Base-by-base conservation (phyloP, 1,140 invertebrate species). In the Anagrus nilaparvatae region DNA sequence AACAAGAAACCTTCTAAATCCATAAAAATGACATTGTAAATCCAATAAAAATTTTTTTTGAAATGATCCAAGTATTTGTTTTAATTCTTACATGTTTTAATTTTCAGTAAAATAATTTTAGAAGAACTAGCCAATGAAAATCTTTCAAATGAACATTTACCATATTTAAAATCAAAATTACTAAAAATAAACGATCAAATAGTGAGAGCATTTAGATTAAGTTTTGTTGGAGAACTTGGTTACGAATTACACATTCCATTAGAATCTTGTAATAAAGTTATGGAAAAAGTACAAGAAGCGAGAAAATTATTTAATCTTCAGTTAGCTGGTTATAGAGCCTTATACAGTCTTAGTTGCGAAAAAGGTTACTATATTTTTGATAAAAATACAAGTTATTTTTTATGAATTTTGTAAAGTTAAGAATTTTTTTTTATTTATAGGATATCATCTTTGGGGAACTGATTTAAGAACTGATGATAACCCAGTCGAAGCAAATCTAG, bases 201-300 rank as follows among this genome's bases (percentile, higher is more conserved):
- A 3, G 54, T 69, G 43, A 70, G 82, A 14, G 75, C 81, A 0
- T 69, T 92, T 29, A 73, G 87, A 12, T 66, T 90, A 5, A 84
- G 84, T 46, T 90, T 84, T 62, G 77, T 90, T 8, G 88, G 88
- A 0, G 88, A 94, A 60, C 63, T 92, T 9, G 89, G 87, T 17
- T 93, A 84, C 73, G 87, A 93, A 60, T 60, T 93, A 2, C 88
- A 93, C 52, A 76, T 91, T 45, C 86, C 87, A 6, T 75, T 72
- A 12, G 70, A 77, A 34, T 61, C 73, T 46, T 84, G 82, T 47
- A 58, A 73, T 4, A 50, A 65, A 2, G 71, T 86, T 28, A 85
- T 82, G 51, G 62, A 75, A 27, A 68, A 71, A 17, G 43, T 87
- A 6, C 69, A 74, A 58, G 61, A 73, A n/a, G 69, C 67, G 18